A percentile compares a stretch with the other conserved stretches of the same genome.
Conservation (phyloP, 2,113 vertebrate genomes). For the human region DNA sequence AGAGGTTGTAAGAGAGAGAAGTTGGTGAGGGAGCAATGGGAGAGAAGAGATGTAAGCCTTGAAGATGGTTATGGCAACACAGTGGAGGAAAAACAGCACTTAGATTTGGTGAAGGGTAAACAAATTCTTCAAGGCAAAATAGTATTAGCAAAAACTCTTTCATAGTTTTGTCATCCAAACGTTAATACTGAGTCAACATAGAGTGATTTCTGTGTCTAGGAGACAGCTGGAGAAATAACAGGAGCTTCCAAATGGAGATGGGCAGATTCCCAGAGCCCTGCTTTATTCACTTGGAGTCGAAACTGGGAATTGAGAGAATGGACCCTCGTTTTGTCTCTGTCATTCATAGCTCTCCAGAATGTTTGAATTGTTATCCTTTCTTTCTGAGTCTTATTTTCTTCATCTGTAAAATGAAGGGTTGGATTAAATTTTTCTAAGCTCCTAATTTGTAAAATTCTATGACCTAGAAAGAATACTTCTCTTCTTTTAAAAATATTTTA, state of each 20-base stretch:
- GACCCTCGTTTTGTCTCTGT: background rate
- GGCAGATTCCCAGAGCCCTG: background rate
- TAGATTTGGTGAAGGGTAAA: background rate
- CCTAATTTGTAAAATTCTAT: background rate
- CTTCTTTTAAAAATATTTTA: too few species aligned
- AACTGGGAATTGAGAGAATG: background rate
- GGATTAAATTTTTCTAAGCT: background rate
- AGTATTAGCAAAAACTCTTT: background rate
- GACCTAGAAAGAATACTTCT: background rate
- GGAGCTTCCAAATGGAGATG: background rate
- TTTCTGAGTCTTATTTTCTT: background rate
- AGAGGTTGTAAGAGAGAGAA: background rate
- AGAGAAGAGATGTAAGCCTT: background rate
- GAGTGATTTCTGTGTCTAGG: background rate
- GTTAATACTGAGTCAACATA: background rate
- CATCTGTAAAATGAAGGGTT: background rate
- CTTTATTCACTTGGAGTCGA: too few species aligned
- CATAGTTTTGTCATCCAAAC: constrained; percentile 3
- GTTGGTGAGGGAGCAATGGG: background rate
- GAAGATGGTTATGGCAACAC: background rate
- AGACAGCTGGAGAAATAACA: background rate
- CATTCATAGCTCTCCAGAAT: background rate
- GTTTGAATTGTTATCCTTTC: background rate
- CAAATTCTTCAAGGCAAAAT: background rate
- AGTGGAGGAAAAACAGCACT: background rate